phyloP scores from a whole-genome alignment of 2,797 vertebrate species.

The Falco columbarius region DNA sequence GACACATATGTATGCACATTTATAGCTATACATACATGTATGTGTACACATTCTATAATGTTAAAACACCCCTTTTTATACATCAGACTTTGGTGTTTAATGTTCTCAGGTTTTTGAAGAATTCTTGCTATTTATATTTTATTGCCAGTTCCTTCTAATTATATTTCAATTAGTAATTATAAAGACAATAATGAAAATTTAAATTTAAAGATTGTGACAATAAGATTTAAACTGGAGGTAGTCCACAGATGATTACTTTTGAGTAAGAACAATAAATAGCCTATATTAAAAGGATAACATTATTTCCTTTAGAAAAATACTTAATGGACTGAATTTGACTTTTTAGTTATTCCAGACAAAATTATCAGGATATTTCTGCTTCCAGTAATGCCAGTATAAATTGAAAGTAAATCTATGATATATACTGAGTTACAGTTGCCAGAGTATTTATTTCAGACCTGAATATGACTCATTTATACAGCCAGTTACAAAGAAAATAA shows the following conservation, averaged over 20 bases:
- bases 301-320: background rate
- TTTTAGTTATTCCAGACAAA: background rate
- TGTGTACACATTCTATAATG: rapidly evolving
- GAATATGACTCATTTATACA: background rate
- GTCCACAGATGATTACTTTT: background rate
- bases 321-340: background rate
- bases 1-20: no score
- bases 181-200: background rate
- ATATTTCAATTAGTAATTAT: background rate
- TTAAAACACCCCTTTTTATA: background rate
- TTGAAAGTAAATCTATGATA: background rate
- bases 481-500: background rate
- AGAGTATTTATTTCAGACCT: background rate
- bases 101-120: background rate
- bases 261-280: background rate
- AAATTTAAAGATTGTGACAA: background rate
- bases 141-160: background rate
- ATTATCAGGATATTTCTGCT: background rate
- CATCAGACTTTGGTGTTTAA: background rate
- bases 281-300: background rate
- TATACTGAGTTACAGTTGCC: background rate
- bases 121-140: background rate
- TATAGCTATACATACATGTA: background rate
- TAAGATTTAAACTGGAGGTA: background rate
- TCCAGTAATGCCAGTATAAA: background rate